Evolutionary conservation across 2,888 invertebrate genomes (phyloP).

Genomic region (Drosophila nr. fundita): DNA sequence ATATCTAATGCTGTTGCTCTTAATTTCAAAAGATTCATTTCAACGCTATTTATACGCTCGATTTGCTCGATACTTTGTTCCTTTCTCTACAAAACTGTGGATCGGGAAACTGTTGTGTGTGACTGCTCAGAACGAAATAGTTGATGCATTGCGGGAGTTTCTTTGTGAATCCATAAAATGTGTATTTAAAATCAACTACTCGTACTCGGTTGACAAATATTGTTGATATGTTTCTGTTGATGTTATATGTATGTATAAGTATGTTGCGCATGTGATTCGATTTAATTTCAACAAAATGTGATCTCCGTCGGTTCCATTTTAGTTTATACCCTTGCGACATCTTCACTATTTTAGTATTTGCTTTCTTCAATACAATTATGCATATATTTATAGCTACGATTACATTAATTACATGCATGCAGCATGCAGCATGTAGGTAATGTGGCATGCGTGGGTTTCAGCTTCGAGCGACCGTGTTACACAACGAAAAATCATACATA

Average conservation of each 20-base stretch:
- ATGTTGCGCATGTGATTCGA: slow-evolving; percentile 42
- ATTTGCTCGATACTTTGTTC: slow-evolving; percentile 27
- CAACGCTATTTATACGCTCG: slow-evolving; percentile 18
- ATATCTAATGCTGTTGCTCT: slow-evolving; percentile 39
- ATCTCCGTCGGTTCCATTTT: slow-evolving; percentile 11
- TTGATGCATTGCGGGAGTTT: slow-evolving; percentile 5
- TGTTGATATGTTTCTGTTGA: slow-evolving; percentile 76
- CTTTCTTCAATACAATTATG: slow-evolving; percentile 41
- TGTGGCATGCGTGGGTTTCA: slow-evolving; percentile 23
- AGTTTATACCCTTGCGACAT: slow-evolving; percentile 18
- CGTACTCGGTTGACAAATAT: slow-evolving; percentile 60
- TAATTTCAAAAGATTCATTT: slow-evolving; percentile 21
- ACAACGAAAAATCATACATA: slow-evolving; percentile 30
- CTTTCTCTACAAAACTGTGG: slow-evolving; percentile 19
- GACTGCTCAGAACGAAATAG: slow-evolving; percentile 35
- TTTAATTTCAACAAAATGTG: slow-evolving; percentile 40
- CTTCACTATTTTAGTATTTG: slow-evolving; percentile 26
- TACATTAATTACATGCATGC: slow-evolving; percentile 53
- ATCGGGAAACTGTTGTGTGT: slow-evolving; percentile 21
- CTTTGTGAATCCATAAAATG: slow-evolving; percentile 10
- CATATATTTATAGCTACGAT: slow-evolving; percentile 62
- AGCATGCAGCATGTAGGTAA: slow-evolving; percentile 29
- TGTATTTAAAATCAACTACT: slow-evolving; percentile 41
- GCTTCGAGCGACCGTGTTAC: slow-evolving; percentile 30
- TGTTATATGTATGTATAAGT: slow-evolving; percentile 49